These are phyloP conservation scores for Tinea pellionella DNA, from an alignment of 2,888 invertebrate genomes.

Conservation along the genomic window DNA sequence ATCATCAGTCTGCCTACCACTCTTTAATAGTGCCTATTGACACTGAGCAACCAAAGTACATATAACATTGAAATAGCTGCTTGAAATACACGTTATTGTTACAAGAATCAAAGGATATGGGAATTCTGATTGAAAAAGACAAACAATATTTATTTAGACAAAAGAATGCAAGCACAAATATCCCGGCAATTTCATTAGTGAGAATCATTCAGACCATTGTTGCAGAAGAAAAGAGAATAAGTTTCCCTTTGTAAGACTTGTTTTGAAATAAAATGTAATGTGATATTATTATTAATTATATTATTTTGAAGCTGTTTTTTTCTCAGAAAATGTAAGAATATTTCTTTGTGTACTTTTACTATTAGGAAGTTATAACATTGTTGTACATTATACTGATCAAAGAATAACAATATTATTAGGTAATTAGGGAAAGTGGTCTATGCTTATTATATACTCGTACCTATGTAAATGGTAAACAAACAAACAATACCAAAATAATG, in stretches of 20 bases:
- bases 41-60: too few relatives aligned
- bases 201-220: not conserved
- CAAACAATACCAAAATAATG: too few relatives aligned
- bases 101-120: not conserved
- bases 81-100: not conserved
- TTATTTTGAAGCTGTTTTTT: not conserved
- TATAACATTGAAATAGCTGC: not conserved
- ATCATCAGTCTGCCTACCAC: too few relatives aligned
- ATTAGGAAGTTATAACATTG: not conserved
- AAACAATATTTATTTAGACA: not conserved
- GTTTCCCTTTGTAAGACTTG: not conserved
- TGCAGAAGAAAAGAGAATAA: conserved; percentile 1
- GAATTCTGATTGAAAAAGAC: not conserved
- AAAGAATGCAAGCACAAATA: not conserved
- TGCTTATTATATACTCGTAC: too few relatives aligned
- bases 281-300: not conserved
- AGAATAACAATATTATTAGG: not conserved
- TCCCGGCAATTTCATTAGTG: not conserved
- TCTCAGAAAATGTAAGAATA: not conserved
- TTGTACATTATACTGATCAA: not conserved
- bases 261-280: conserved; percentile 2
- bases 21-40: too few relatives aligned
- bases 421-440: not conserved
- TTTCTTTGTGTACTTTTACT: not conserved
- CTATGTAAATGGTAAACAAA: too few relatives aligned